Percentiles rank a stretch among this genome's conserved stretches.
Conservation (phyloP, 2,888 invertebrate species). For the Pinctada fucata region DNA sequence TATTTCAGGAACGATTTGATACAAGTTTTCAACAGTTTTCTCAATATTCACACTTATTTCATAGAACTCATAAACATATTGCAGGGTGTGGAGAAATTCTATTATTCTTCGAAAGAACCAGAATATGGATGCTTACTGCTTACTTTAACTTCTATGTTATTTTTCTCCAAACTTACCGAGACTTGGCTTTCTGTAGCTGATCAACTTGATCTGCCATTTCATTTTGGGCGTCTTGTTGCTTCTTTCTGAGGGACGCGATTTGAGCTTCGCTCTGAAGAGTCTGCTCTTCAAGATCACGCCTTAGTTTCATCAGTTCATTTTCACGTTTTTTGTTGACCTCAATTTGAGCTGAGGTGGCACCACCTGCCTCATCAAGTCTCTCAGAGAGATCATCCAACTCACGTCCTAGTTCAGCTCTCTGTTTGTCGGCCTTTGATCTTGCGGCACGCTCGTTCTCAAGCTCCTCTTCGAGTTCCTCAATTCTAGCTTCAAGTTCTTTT, state of each 20-base stretch:
- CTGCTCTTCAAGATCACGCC: conserved; percentile 97
- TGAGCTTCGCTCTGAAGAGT: conserved; percentile 99
- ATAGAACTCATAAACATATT: no score
- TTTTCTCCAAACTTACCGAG: conserved; percentile 84
- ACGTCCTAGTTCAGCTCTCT: conserved; percentile 96
- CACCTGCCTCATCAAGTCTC: conserved; percentile 94
- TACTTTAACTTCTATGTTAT: no score
- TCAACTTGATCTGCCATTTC: conserved; percentile 99
- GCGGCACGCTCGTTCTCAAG: conserved; percentile 99
- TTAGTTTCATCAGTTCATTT: conserved; percentile 98
- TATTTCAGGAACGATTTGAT: no score
- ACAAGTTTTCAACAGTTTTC: no score
- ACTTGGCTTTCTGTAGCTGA: conserved; percentile 99
- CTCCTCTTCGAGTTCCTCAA: conserved; percentile 99
- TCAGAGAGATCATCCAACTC: conserved; percentile 89
- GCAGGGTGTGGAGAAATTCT: no score
- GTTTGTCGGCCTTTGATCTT: conserved; percentile 98
- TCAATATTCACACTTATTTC: no score
- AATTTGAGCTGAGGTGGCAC: conserved; percentile 96
- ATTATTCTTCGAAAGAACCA: no score
- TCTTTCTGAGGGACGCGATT: conserved; percentile 97
- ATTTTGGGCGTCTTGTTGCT: conserved; percentile 99
- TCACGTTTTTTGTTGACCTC: conserved; percentile 99
- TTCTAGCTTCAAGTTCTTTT: conserved; percentile 94
- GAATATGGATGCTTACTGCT: no score